Conservation (phyloP, 2,797 vertebrate species). For the Sebastes alutus region DNA sequence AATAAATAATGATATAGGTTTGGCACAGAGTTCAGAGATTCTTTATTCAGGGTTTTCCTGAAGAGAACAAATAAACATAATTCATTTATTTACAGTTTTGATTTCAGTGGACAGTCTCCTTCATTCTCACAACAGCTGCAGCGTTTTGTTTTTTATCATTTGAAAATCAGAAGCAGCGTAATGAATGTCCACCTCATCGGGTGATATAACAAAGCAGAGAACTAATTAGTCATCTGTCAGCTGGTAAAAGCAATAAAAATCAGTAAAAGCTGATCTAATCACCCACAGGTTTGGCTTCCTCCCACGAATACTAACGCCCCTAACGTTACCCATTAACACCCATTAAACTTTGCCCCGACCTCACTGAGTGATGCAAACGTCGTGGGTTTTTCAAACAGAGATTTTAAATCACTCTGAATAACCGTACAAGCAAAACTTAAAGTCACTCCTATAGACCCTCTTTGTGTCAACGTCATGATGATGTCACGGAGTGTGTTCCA, state of each 20-base stretch:
- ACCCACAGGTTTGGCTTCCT: not conserved
- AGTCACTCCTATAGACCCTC: not conserved
- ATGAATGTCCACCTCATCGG: not conserved
- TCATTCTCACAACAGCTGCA: not conserved
- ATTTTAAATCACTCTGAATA: conserved; percentile 10
- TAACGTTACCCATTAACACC: not conserved
- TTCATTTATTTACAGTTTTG: not conserved
- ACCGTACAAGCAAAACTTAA: not conserved
- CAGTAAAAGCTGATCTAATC: not conserved
- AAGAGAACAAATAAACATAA: not conserved
- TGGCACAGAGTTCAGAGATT: not conserved
- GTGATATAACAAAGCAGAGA: not conserved
- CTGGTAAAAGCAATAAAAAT: not conserved
- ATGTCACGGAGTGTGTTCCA: no score
- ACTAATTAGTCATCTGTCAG: not conserved
- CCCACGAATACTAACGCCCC: not conserved
- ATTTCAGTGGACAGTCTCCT: not conserved
- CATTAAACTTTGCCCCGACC: not conserved
- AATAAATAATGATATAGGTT: not conserved
- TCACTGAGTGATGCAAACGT: not conserved
- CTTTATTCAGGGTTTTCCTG: not conserved
- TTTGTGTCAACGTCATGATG: no score
- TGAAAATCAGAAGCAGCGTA: not conserved
- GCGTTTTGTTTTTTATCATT: not conserved
- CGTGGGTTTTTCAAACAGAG: not conserved